Evolutionary conservation across 1,140 invertebrate genomes (phyloP), one percentile per base, ranked within the genome.

Genomic region (Alviniconcha marisindica): DNA sequence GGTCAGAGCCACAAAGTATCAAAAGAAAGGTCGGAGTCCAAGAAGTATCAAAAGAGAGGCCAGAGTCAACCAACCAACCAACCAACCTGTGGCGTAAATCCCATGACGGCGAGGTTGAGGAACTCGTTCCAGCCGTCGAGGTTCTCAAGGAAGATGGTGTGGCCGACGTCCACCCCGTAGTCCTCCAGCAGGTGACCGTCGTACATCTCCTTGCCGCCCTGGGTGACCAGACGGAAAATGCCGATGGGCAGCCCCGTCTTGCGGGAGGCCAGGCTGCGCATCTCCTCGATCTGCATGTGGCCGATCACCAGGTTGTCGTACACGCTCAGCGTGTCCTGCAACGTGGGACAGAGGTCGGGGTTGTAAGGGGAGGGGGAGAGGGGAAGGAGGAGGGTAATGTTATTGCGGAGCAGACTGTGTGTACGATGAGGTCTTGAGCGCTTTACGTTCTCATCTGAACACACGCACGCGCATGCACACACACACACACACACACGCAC

Each of bases 41-140:
- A 51, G 10, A 21, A 51, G 21, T 21, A 51, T 12, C 48, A 51
- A 51, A 7, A 51, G n/a, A n/a, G n/a, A n/a, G n/a, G n/a, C n/a
- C n/a, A n/a, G n/a, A n/a, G n/a, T n/a, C n/a, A n/a, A 89, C 87
- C 28, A 24, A 4, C 31, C n/a, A n/a, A n/a, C n/a, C n/a, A n/a
- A n/a, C n/a, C n/a, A n/a, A 84, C 84, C 80, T 90, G 90, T 7
- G 85, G 88, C 7, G 92, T 92, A 78, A 91, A 91, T n/a, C 92
- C 92, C 82, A 90, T 87, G 31, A 91, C 88, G 44, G 89, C 86
- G 40, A 91, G 83, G 82, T 91, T 92, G 0, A 93, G 86, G 69
- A 93, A 91, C 74, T 93, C 92, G 51, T 89, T 92, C 91, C 92
- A 93, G n/a, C 92, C 92, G 80, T 93, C 92, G 92, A 92, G 92